Conservation (phyloP, 2,888 invertebrate genomes). For the Xanthia togata region DNA sequence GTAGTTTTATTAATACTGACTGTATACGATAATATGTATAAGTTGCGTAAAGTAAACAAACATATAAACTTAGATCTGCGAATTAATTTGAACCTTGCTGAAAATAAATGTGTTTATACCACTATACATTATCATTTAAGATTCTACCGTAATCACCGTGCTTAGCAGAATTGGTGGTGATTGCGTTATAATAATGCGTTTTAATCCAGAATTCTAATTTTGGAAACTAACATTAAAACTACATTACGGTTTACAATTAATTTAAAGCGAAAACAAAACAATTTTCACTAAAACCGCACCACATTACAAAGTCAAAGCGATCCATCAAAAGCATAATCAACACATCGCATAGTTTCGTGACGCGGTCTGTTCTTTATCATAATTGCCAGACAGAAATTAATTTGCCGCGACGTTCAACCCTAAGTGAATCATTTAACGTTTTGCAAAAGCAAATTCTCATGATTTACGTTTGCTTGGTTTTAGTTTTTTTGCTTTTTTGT, state of each 20-base stretch:
- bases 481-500: slow-evolving; percentile 40
- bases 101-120: not conserved
- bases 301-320: slow-evolving; percentile 19
- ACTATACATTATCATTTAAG: not conserved
- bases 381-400: slow-evolving; percentile 64
- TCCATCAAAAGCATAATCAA: slow-evolving; percentile 43
- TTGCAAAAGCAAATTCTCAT: slow-evolving; percentile 43
- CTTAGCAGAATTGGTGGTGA: not conserved
- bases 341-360: slow-evolving; percentile 56
- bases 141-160: not conserved
- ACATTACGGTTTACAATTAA: not conserved
- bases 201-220: not conserved
- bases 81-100: not conserved
- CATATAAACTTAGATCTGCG: not conserved
- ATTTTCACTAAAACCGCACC: slow-evolving; percentile 17
- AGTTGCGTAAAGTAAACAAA: not conserved
- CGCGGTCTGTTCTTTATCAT: slow-evolving; percentile 51
- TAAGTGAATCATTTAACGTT: slow-evolving; percentile 39
- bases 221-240: not conserved
- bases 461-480: slow-evolving; percentile 53
- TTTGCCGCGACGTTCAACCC: slow-evolving; percentile 51
- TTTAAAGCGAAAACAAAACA: slow-evolving; percentile 2
- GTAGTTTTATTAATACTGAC: not conserved
- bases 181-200: slow-evolving; percentile 2
- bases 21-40: not conserved